A percentile compares a stretch with the other conserved stretches of the same genome.
These are phyloP conservation scores for Drosophila ironensis DNA, from an alignment of 1,140 invertebrate genomes.

Conservation along the genomic window DNA sequence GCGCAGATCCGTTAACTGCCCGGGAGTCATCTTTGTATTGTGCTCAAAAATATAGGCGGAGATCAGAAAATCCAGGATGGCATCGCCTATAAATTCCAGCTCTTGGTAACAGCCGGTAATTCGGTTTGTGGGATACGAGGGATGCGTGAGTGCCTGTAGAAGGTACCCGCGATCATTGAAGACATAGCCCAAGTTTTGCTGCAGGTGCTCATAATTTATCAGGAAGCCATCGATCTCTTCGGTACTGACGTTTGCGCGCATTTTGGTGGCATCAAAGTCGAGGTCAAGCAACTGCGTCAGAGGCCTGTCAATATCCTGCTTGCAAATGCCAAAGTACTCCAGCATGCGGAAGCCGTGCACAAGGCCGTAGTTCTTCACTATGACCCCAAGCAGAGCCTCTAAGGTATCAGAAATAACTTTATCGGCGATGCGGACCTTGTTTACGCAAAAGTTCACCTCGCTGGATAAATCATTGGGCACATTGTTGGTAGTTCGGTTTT, in stretches of 20 bases:
- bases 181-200: slow-evolving; percentile 86
- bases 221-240: slow-evolving; percentile 82
- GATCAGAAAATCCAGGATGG: slow-evolving; percentile 96
- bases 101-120: slow-evolving; percentile 96
- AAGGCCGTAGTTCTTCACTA: slow-evolving; percentile 85
- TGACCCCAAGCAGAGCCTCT: slow-evolving; percentile 92
- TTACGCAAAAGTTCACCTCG: slow-evolving; percentile 52
- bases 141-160: slow-evolving; percentile 95
- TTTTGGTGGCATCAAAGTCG: slow-evolving; percentile 59
- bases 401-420: slow-evolving; percentile 89
- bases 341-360: slow-evolving; percentile 85
- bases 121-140: slow-evolving; percentile 93
- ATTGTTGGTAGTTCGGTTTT: slow-evolving; percentile 18
- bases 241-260: slow-evolving; percentile 69
- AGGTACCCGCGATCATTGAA: slow-evolving; percentile 86
- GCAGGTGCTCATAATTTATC: slow-evolving; percentile 83
- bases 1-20: slow-evolving; percentile 94
- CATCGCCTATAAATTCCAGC: slow-evolving; percentile 97
- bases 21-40: slow-evolving; percentile 87
- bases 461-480: slow-evolving; percentile 29
- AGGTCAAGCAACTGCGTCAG: slow-evolving; percentile 73
- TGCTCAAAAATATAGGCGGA: slow-evolving; percentile 93
- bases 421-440: slow-evolving; percentile 25
- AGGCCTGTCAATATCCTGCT: slow-evolving; percentile 81
- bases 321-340: slow-evolving; percentile 88